Evolutionary conservation across 2,888 invertebrate genomes (phyloP).

Genomic region (Stomorhina lunata): DNA sequence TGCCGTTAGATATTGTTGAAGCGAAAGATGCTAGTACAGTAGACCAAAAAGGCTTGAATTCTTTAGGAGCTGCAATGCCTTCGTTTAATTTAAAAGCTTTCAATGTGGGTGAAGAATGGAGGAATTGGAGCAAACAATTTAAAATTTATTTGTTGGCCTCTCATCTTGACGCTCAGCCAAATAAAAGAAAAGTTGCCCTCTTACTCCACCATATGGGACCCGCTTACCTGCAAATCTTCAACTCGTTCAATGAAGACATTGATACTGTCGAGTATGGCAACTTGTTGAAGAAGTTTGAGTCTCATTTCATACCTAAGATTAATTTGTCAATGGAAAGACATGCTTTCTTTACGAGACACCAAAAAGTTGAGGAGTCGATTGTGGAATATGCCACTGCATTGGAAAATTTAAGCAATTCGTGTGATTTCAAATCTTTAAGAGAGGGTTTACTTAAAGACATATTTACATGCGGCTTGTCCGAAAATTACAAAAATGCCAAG

Average conservation of each 20-base stretch:
- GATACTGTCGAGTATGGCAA: background rate
- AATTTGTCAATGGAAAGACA: conserved; percentile 17
- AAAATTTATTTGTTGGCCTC: conserved; percentile 21
- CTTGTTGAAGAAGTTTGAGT: conserved; percentile 8
- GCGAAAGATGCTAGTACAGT: too few species aligned
- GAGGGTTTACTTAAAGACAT: conserved; percentile 32
- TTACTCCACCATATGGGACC: background rate
- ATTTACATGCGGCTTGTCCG: conserved; percentile 26
- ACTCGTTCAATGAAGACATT: conserved; percentile 22
- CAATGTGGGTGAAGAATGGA: conserved; percentile 10
- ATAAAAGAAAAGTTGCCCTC: conserved; percentile 28
- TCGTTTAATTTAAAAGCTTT: background rate
- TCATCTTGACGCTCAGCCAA: conserved; percentile 4
- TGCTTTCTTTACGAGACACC: conserved; percentile 6
- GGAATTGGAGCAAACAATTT: conserved; percentile 26
- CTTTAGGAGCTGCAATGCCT: too few species aligned
- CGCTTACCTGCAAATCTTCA: background rate
- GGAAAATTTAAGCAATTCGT: background rate
- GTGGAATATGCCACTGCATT: background rate
- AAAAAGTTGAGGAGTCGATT: background rate
- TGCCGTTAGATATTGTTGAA: too few species aligned
- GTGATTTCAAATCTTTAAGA: background rate
- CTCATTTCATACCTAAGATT: conserved; percentile 3
- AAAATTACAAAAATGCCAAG: conserved; percentile 20
- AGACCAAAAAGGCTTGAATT: too few species aligned